Evolutionary conservation across 2,113 vertebrate genomes (phyloP).

Genomic region (Coryphaenoides rupestris): DNA sequence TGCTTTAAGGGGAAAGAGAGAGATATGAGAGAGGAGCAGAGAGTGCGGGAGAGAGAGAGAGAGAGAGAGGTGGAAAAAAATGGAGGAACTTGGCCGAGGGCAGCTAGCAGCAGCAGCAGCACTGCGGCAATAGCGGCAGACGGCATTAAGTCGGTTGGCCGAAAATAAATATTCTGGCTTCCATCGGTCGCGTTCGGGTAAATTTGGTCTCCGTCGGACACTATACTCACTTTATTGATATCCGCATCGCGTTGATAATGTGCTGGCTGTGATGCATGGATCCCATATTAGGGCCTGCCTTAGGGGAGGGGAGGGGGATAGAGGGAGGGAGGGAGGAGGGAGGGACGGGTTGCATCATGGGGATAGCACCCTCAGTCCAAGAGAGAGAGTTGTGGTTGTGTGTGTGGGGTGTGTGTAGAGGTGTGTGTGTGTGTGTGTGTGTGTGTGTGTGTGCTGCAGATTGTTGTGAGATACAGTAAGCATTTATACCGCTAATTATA

Average conservation of each 20-base stretch:
- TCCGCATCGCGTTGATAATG: constrained; percentile 43
- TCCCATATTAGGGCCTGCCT: constrained; percentile 40
- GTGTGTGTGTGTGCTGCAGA: constrained; percentile 8
- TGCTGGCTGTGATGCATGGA: constrained; percentile 40
- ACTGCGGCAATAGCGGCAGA: no score
- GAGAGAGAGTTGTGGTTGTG: not conserved
- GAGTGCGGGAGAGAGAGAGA: no score
- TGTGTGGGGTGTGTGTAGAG: constrained; percentile 8
- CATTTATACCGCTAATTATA: no score
- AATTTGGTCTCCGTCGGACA: constrained; percentile 22
- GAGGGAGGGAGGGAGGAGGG: constrained; percentile 11
- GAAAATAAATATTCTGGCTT: constrained; percentile 23
- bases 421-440: constrained; percentile 8
- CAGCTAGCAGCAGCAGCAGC: no score
- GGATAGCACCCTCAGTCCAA: no score
- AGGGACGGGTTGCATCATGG: not conserved
- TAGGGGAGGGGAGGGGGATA: constrained; percentile 1
- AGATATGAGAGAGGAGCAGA: no score
- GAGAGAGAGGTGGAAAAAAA: no score
- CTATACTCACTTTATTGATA: constrained; percentile 55
- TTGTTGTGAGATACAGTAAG: no score
- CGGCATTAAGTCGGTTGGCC: not conserved
- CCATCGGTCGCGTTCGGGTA: not conserved
- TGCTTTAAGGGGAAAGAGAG: no score
- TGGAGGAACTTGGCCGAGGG: no score